phyloP scores from a whole-genome alignment of 2,113 vertebrate genomes.

The Pangasianodon gigas region DNA sequence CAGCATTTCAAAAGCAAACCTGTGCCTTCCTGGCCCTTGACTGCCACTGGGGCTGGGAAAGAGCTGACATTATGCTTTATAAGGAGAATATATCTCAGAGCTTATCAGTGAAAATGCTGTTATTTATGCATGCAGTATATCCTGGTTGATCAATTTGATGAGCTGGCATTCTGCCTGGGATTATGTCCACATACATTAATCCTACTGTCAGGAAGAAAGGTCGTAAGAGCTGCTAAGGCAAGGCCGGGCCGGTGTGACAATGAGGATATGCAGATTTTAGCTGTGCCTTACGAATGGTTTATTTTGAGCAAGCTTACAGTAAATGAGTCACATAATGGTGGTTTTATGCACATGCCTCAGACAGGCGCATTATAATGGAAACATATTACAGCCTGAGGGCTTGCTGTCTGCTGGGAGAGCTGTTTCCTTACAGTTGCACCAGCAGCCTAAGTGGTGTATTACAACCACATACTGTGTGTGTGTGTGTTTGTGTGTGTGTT shows the following conservation, averaged over 20 bases:
- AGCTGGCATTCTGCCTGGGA: constrained; percentile 31
- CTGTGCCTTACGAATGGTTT: constrained; percentile 39
- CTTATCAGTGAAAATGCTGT: constrained; percentile 37
- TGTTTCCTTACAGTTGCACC: constrained; percentile 26
- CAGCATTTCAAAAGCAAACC: background rate
- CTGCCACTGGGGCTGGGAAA: constrained; percentile 7
- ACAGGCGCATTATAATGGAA: constrained; percentile 39
- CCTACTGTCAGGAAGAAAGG: constrained; percentile 30
- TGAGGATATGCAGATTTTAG: constrained; percentile 37
- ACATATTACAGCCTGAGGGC: constrained; percentile 46
- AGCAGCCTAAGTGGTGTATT: constrained; percentile 25
- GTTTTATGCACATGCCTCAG: constrained; percentile 34
- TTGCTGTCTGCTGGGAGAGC: constrained; percentile 32
- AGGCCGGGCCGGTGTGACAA: background rate
- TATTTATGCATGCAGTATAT: constrained; percentile 48
- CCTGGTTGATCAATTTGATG: constrained; percentile 49
- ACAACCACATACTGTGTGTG: constrained; percentile 10
- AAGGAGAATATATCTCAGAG: constrained; percentile 1
- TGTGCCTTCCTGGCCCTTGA: background rate
- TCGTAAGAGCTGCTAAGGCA: constrained; percentile 20
- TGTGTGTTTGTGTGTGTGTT: background rate
- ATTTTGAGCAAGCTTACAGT: constrained; percentile 32
- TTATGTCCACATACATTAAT: constrained; percentile 47
- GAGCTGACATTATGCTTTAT: constrained; percentile 27
- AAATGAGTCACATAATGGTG: constrained; percentile 43